A percentile compares a stretch with the other conserved stretches of the same genome.
These are phyloP conservation scores for Larimichthys crocea DNA, from an alignment of 2,113 vertebrate species.

Conservation along the genomic window DNA sequence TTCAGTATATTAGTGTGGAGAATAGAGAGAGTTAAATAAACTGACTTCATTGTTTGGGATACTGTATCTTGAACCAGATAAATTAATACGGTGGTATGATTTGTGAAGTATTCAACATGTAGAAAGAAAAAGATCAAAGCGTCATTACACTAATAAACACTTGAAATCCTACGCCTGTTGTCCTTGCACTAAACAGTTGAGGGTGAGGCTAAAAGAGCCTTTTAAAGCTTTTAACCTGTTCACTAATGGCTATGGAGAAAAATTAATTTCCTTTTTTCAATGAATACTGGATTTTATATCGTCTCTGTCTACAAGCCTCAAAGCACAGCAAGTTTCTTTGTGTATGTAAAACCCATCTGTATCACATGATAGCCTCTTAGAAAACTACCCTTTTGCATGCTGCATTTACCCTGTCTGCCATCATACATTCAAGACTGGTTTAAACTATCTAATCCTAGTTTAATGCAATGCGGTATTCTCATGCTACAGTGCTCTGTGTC, in stretches of 20 bases:
- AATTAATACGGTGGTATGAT: not conserved
- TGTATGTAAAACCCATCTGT: not conserved
- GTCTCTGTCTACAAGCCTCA: not conserved
- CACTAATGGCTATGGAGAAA: not conserved
- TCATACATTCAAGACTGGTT: not conserved
- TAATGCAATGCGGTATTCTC: not conserved
- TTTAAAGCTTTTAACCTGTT: no score
- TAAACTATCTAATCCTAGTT: not conserved
- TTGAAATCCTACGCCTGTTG: not conserved
- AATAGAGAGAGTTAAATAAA: conserved; percentile 3
- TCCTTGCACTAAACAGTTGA: conserved; percentile 3
- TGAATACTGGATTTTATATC: not conserved
- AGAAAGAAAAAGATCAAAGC: not conserved
- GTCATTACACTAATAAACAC: not conserved
- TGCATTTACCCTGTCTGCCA: not conserved
- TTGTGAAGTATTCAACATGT: conserved; percentile 10
- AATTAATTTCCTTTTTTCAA: not conserved
- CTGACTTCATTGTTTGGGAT: not conserved
- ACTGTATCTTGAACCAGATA: not conserved
- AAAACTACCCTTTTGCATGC: not conserved
- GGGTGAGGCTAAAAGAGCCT: not conserved
- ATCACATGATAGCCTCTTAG: not conserved
- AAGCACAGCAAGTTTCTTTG: not conserved
- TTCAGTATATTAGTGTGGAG: not conserved
- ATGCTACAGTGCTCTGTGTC: not conserved